Base-by-base conservation (phyloP, 2,888 invertebrate genomes). In the Cantharis rufa region DNA sequence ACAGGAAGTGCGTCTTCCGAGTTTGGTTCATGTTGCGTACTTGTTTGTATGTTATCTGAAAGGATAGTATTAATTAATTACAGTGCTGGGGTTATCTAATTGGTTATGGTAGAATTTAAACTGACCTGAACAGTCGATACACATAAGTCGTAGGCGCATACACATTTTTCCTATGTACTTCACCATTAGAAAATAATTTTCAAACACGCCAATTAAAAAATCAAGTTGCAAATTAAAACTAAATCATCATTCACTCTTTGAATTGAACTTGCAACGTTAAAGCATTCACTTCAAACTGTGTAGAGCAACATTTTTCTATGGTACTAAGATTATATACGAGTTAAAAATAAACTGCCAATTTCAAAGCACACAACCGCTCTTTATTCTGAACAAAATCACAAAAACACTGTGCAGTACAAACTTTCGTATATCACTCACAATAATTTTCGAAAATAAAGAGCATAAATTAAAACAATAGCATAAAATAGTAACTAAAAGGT, bases 121-220 rank as follows among this genome's bases (percentile, higher is more conserved):
- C 87, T 83, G 88, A 90, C 90, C 90, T 90, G 90, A 88, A 86
- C 90, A 90, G 87, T 90, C 90, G 81, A 90, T 89, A 86, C 90
- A 90, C 84, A 90, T 88, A 79, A 90, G 86, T 83, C 89, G 88
- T 74, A 90, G 88, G 82, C 90, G 89, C 86, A 90, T 85, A 85
- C 89, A 89, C 89, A 88, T 88, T 82, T 84, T 86, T 75, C 81
- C 82, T 62, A 84, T 81, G 71, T 82, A 82, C 77, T 83, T 85
- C 83, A 86, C 85, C 84, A 85, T 86, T 82, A 83, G 83, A n/a
- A 76, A 48, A 70, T 48, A 15, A 70, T 72, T 75, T 62, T 61
- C 0, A 74, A 62, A 70, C 61, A 15, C 13, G 21, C 62, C 7
- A 48, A 48, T 48, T 48, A 48, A 48, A 48, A 48, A 48, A 48